Evolutionary conservation across 2,888 invertebrate genomes (phyloP).

Genomic region (Philereme vetulata): DNA sequence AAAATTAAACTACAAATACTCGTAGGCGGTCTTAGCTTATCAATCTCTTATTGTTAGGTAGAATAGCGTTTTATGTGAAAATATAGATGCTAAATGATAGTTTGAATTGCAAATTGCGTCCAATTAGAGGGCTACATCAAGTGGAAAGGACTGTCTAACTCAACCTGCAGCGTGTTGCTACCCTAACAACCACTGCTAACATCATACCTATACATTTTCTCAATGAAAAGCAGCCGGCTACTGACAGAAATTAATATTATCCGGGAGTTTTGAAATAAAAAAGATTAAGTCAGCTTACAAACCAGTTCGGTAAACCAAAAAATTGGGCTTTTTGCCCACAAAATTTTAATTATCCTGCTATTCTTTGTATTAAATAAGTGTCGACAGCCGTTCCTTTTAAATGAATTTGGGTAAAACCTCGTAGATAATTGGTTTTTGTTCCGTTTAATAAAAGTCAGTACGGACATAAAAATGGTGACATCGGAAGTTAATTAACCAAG

Average conservation of each 20-base stretch:
- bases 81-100: neutral
- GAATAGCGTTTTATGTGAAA: too few relatives aligned
- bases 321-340: constrained; percentile 35
- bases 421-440: constrained; percentile 38
- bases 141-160: constrained; percentile 3
- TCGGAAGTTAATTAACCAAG: constrained; percentile 28
- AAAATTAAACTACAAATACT: too few relatives aligned
- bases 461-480: constrained; percentile 29
- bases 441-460: constrained; percentile 33
- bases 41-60: too few relatives aligned
- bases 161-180: neutral
- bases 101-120: constrained; percentile 13
- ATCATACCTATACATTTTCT: constrained; percentile 3
- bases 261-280: constrained; percentile 18
- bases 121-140: constrained; percentile 9
- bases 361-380: constrained; percentile 27
- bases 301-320: constrained; percentile 30
- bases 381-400: constrained; percentile 29
- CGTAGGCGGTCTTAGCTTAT: too few relatives aligned
- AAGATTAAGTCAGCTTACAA: constrained; percentile 17
- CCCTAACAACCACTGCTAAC: neutral
- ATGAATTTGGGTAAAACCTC: constrained; percentile 33
- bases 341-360: constrained; percentile 34
- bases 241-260: constrained; percentile 14
- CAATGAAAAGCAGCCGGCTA: constrained; percentile 15